Conservation (phyloP, 2,113 vertebrate genomes). For the Calyptommatus sinebrachiatus region DNA sequence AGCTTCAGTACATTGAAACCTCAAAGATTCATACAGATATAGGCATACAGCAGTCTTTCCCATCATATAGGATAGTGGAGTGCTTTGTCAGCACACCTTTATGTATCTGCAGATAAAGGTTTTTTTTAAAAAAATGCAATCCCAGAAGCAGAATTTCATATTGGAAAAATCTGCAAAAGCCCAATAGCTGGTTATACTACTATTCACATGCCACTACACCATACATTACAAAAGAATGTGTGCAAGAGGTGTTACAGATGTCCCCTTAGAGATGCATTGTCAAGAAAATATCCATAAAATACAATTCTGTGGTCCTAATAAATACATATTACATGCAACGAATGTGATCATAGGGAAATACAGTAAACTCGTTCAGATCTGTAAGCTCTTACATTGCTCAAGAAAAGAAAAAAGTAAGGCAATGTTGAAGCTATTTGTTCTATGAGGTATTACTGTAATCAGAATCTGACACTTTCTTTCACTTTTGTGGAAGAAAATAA, state of each 20-base stretch:
- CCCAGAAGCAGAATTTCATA: neutral
- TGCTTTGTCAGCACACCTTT: too few relatives aligned
- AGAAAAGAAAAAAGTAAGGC: too few relatives aligned
- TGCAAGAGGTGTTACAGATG: neutral
- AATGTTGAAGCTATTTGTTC: too few relatives aligned
- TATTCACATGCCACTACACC: neutral
- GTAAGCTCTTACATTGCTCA: too few relatives aligned
- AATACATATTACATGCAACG: neutral
- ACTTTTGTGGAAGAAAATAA: too few relatives aligned
- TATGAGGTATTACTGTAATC: too few relatives aligned
- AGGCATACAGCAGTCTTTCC: neutral
- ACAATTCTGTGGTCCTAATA: accelerated
- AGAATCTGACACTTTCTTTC: too few relatives aligned
- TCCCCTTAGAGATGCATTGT: neutral
- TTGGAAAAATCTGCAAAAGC: neutral
- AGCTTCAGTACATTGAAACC: neutral
- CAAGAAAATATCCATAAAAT: neutral
- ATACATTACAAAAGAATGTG: neutral
- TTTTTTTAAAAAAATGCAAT: too few relatives aligned
- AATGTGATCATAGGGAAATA: neutral
- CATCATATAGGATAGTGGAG: neutral
- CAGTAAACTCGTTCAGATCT: neutral
- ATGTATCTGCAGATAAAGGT: neutral
- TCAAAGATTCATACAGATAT: neutral
- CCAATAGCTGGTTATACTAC: neutral